Percentiles rank a stretch among this genome's conserved stretches.
Evolutionary conservation across 2,888 invertebrate genomes (phyloP).

Genomic region (Halictus quadricinctus): DNA sequence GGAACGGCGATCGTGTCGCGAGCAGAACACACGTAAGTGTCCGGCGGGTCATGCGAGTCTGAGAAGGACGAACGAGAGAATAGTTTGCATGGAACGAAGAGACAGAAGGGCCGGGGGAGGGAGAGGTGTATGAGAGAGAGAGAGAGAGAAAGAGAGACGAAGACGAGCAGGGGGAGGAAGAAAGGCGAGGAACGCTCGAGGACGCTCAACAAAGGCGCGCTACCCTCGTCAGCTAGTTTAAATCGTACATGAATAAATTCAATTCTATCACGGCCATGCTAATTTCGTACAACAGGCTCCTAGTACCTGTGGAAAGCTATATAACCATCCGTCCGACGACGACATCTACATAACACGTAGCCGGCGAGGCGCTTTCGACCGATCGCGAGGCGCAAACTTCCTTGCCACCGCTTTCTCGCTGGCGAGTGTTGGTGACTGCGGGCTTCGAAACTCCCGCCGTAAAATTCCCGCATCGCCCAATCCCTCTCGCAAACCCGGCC

Average conservation of each 20-base stretch:
- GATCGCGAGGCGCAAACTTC: conserved; percentile 47
- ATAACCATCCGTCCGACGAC: conserved; percentile 54
- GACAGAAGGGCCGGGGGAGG: no score
- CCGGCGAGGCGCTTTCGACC: conserved; percentile 58
- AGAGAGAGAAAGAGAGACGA: not conserved
- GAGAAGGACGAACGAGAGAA: conserved; percentile 29
- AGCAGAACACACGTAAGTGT: conserved; percentile 42
- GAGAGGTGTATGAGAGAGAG: not conserved
- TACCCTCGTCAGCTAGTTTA: conserved; percentile 72
- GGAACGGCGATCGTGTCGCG: conserved; percentile 44
- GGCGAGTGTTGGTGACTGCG: conserved; percentile 28
- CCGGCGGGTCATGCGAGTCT: not conserved
- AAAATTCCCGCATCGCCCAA: conserved; percentile 46
- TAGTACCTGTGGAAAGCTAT: conserved; percentile 64
- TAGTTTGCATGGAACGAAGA: not conserved
- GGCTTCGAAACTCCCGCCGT: conserved; percentile 53
- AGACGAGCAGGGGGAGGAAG: conserved; percentile 2
- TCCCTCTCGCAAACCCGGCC: not conserved
- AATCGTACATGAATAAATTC: conserved; percentile 78
- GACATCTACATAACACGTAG: conserved; percentile 73
- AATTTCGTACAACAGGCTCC: conserved; percentile 74
- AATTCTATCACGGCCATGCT: conserved; percentile 76
- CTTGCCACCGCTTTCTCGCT: conserved; percentile 31
- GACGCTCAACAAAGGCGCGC: conserved; percentile 64
- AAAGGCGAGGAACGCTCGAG: conserved; percentile 43